Percentiles rank a stretch among this genome's conserved stretches.
Conservation (phyloP, 2,797 vertebrate species). For the Onychomys leucogaster region DNA sequence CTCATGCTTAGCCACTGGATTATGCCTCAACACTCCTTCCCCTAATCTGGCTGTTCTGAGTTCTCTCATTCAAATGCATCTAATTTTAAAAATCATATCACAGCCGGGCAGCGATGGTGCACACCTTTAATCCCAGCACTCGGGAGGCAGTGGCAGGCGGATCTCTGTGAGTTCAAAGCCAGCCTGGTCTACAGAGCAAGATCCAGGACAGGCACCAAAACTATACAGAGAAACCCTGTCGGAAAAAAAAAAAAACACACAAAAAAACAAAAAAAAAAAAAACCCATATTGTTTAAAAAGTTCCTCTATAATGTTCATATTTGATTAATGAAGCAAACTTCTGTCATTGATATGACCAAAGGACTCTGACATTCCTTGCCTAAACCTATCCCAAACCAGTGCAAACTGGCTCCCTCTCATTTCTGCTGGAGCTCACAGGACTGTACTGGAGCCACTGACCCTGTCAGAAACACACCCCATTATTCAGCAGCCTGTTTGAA, state of each 20-base stretch:
- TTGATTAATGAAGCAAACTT: not conserved
- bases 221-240: no score
- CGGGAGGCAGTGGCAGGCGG: no score
- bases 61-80: not conserved
- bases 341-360: accelerated
- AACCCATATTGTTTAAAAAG: no score
- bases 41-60: not conserved
- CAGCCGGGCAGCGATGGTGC: no score
- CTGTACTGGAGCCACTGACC: not conserved
- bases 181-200: no score
- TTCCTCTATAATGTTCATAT: not conserved
- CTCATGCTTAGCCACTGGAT: not conserved
- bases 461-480: accelerated
- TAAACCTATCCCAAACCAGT: accelerated
- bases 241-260: no score
- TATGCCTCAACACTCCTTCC: not conserved
- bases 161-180: no score
- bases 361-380: not conserved
- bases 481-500: accelerated
- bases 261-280: no score
- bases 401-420: not conserved
- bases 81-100: not conserved
- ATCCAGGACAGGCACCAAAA: no score
- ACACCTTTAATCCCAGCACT: no score
- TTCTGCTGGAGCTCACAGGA: not conserved